Conservation (phyloP, 2,113 vertebrate genomes). For the Penelope pileata region DNA sequence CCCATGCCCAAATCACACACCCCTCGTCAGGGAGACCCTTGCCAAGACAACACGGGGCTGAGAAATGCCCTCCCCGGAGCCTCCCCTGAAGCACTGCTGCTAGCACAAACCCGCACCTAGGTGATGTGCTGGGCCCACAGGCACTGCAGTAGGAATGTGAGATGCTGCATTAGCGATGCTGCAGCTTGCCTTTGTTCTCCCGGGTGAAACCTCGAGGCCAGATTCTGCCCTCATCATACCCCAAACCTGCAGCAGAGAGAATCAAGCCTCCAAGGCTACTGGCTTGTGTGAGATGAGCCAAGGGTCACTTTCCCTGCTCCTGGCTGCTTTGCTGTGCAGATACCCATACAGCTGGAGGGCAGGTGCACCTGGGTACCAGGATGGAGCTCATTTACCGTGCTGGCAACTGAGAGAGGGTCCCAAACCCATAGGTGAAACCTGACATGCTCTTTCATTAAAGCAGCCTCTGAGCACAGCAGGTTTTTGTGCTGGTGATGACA, state of each 20-base stretch:
- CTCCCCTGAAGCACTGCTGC: not conserved
- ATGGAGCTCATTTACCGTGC: not conserved
- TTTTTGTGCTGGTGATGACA: not conserved
- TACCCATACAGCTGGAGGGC: not conserved
- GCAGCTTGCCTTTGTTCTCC: not conserved
- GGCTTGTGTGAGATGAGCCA: not conserved
- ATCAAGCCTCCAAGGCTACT: not conserved
- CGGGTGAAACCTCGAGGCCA: not conserved
- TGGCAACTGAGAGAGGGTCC: not conserved
- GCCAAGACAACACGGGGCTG: not conserved
- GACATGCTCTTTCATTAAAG: not conserved
- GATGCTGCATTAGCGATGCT: not conserved
- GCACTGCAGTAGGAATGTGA: accelerated
- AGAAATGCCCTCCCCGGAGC: not conserved
- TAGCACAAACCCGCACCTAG: not conserved
- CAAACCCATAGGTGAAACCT: not conserved
- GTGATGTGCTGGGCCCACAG: not conserved
- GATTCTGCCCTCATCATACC: not conserved
- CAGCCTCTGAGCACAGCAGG: not conserved
- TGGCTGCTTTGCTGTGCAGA: not conserved
- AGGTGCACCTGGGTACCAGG: not conserved
- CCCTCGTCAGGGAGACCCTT: not conserved
- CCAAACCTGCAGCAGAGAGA: not conserved
- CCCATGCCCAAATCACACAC: accelerated
- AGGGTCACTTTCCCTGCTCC: not conserved